Base-by-base conservation (phyloP, 2,888 invertebrate species). In the Anaspis maculata region DNA sequence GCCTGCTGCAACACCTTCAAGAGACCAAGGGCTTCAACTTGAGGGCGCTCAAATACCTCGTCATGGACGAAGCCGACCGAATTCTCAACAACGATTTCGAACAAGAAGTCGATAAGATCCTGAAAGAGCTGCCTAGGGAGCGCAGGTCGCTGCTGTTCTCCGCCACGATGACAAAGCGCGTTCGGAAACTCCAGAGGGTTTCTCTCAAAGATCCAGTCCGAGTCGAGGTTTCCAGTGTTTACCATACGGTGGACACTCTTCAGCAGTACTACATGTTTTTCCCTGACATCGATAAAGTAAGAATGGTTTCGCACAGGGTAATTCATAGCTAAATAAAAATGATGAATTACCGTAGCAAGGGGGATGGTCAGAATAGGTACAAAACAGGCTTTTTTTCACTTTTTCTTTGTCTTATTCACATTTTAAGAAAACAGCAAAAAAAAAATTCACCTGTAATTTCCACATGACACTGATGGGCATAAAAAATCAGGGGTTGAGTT, bases 21-120 rank as follows among this genome's bases (percentile, higher is more conserved):
- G 96, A 97, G 57, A 95, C 97, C 0, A 97, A 96, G 67, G 98
- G 97, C 13, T 98, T 99, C 60, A 90, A 83, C 66, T 68, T 38
- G 25, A 32, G 52, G 29, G 51, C 55, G 7, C 31, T 58, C 21
- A 58, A 57, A 43, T 58, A 45, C 36, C 47, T 85, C 77, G 87
- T 97, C 0, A 94, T 98, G 94, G 98, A 98, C 53, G 98, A 98
- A 76, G 98, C 98, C 0, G 98, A 98, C 67, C 76, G 97, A 45
- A 98, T 98, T 48, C 72, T 99, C 3, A 97, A 97, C 62, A 92
- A 96, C 94, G 97, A 98, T 60, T 99, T 99, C 60, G 97, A 97
- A 69, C 83, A 85, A 7, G 97, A 98, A 69, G 83, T 95, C 0
- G 92, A 96, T 63, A 96, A 96, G 68, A 96, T 98, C 34, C 12